Conservation (phyloP, 2,888 invertebrate species). For the Dilophus febrilis region DNA sequence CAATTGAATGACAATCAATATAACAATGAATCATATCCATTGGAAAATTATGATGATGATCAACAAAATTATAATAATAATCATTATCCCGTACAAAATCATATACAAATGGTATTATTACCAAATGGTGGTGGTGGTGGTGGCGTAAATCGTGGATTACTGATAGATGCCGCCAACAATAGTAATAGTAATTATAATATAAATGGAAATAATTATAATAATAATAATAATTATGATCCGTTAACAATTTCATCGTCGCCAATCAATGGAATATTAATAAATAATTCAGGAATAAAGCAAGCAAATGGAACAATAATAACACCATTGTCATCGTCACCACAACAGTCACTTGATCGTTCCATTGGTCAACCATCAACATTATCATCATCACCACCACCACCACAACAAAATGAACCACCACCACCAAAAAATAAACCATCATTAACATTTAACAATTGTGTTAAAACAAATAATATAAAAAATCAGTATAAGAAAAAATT, state of each 20-base stretch:
- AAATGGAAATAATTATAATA: neutral
- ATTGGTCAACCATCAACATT: constrained; percentile 1
- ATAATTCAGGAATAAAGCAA: too few relatives aligned
- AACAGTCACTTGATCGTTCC: neutral
- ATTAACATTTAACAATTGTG: constrained; percentile 17
- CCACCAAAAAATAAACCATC: constrained; percentile 10
- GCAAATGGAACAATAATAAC: too few relatives aligned
- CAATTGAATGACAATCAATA: too few relatives aligned
- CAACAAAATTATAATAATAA: neutral
- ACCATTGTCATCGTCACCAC: neutral
- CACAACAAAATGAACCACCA: neutral
- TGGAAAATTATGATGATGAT: neutral
- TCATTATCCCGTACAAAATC: neutral
- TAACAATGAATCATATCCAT: constrained; percentile 2
- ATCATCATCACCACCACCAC: constrained; percentile 4
- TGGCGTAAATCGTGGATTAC: neutral
- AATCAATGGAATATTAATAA: too few relatives aligned
- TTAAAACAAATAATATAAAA: constrained; percentile 21
- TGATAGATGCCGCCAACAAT: neutral
- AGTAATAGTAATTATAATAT: constrained; percentile 2
- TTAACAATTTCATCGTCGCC: too few relatives aligned
- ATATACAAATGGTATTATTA: too few relatives aligned
- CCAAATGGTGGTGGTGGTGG: too few relatives aligned
- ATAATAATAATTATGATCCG: too few relatives aligned
- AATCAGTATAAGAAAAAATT: constrained; percentile 19